Evolutionary conservation across 2,888 invertebrate species (phyloP), one percentile per base, ranked within the genome.

Genomic region (Thalpophila matura): DNA sequence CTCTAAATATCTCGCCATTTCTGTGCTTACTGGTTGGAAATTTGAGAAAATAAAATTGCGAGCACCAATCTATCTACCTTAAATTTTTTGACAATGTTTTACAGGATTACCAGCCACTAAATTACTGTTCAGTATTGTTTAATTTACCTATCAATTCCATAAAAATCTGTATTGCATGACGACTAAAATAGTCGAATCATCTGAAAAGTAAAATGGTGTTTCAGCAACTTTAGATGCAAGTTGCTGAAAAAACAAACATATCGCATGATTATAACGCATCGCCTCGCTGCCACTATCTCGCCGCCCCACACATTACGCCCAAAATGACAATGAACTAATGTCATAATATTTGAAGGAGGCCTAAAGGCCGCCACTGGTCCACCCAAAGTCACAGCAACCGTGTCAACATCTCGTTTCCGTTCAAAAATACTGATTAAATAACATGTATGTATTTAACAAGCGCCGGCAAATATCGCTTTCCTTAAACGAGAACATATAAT

Each of bases 371-470:
- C 43, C 50, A 43, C 57, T 50, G 22, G 35, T 51, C 37, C 37
- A 60, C 29, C 29, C 16, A 47, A 42, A 53, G 70, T 60, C 66
- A 59, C 51, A 59, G 45, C 45, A 63, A 54, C 16, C 50, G 29
- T n/a, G 70, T 75, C 77, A 84, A 84, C 76, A 84, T 49, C 27
- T 35, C 75, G 60, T 70, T 81, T 82, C 81, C 82, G 82, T 79
- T 77, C 76, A 69, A 78, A 74, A 73, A 79, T 75, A 72, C 72
- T 71, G 80, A 73, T 79, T 80, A 77, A 82, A 82, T 76, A 81
- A 64, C 37, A 26, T 45, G 14, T 63, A 75, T 64, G 60, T 56
- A 62, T 43, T 46, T 50, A 55, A 58, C 67, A 59, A 66, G 22
- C 53, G 57, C 59, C 57, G 51, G 70, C 72, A 70, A 69, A 71